Base-by-base conservation (phyloP, 2,113 vertebrate species). In the Aramus guarauna region DNA sequence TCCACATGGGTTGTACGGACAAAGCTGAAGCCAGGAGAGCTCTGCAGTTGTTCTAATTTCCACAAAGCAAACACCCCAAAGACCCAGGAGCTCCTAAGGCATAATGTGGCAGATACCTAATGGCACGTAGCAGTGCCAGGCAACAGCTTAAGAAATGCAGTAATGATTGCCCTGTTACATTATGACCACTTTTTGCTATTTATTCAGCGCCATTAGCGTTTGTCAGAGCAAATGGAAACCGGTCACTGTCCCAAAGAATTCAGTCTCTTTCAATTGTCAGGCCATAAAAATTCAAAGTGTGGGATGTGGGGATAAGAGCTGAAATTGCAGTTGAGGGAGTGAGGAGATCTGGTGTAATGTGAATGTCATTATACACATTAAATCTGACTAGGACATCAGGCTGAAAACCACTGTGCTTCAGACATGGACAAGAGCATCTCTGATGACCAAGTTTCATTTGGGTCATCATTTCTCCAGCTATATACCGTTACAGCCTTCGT, bases 1-100 rank as follows among this genome's bases (percentile, higher is more conserved):
- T 60, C 81, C 0, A 0, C 0, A 0, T 9, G 67, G 52, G 43
- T 6, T 50, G 59, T 10, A 15, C 0, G 1, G 88, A 68, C 56
- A 89, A 27, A 96, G 43, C 16, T 0, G 0, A 43, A 87, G 80
- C 26, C 79, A 64, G 84, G 50, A 68, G 60, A 85, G 37, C 36
- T 72, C 12, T 6, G 43, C 52, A 26, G n/a, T 13, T 56, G 15
- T 9, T 94, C 92, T 90, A 10, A 45, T 90, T 91, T 82, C 73
- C 91, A 74, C 76, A 92, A 72, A 94, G 36, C 76, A 93, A 94
- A 95, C 64, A 84, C 20, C 27, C 24, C 52, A 30, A 87, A 94
- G 82, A 75, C 64, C 47, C 76, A 82, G 77, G n/a, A 68, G 60
- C 21, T 87, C 30, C 80, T 64, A 43, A 78, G 52, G 29, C 34